Base-by-base conservation (phyloP, 2,888 invertebrate species). In the Listrodromus nycthemerus region DNA sequence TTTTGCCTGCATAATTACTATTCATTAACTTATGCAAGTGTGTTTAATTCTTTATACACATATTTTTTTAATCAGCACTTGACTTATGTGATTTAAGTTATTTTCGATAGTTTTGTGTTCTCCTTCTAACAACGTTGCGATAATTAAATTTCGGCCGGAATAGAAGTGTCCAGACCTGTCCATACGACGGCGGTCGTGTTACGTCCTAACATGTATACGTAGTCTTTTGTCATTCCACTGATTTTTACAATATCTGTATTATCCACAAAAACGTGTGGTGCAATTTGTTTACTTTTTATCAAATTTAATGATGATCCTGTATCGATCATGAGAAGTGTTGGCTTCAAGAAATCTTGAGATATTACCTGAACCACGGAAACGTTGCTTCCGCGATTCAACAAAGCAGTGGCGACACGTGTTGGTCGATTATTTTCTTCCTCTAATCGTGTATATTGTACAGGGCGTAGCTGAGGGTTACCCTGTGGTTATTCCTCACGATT, bases 271-370 rank as follows among this genome's bases (percentile, higher is more conserved):
- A 69, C 69, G 3, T 50, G 55, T 3, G 71, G 45, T 63, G 73
- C 27, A 0, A 78, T 27, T n/a, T 78, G 33, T 30, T 52, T 3
- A 0, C 16, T 50, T 55, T 82, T 82, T 1, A 41, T 41, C 6
- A 41, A 7, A 8, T 41, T 41, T 41, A 41, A 41, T 8, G 8
- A 5, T 5, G 41, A 82, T 6, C 66, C 77, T 0, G 78, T 82
- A 6, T 82, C 78, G 2, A 82, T 82, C 78, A 82, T 82, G 21
- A 82, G 58, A 1, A 82, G 30, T 10, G 74, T 48, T 5, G 71
- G 71, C 16, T 71, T 58, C 4, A 71, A 24, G 24, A 69, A 48
- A 24, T 69, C 67, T 13, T 69, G 5, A 16, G 67, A 69, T 4
- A 6, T 16, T 2, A 58, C 37, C 10, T 58, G 16, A 16, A 71